These are phyloP conservation scores for Reinhardtius hippoglossoides DNA, from an alignment of 2,113 vertebrate genomes.

Conservation along the genomic window DNA sequence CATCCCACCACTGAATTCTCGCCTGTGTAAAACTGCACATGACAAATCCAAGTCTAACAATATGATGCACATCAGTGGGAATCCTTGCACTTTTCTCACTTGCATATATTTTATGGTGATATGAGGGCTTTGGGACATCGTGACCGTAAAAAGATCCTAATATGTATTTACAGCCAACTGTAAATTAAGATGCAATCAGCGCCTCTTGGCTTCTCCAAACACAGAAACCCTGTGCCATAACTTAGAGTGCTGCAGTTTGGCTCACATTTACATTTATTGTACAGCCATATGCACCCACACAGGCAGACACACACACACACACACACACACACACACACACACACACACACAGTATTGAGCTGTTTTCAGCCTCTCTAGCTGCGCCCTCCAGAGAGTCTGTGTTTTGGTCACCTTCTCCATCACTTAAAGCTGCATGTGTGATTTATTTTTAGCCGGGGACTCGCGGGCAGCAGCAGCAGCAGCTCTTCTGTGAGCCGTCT, in stretches of 20 bases:
- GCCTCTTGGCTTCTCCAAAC: slow-evolving; percentile 32
- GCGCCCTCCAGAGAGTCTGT: slow-evolving; percentile 42
- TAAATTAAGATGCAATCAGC: slow-evolving; percentile 64
- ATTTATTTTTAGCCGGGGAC: slow-evolving; percentile 65
- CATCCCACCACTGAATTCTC: too few species aligned
- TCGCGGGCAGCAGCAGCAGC: background rate
- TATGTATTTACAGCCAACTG: slow-evolving; percentile 38
- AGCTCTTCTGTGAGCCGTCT: slow-evolving; percentile 21
- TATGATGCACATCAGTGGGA: background rate
- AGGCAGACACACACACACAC: too few species aligned
- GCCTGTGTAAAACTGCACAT: too few species aligned
- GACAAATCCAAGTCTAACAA: too few species aligned
- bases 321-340: slow-evolving; percentile 7
- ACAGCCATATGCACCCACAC: too few species aligned
- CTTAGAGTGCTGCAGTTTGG: background rate
- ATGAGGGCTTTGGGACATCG: background rate
- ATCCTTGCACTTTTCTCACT: background rate
- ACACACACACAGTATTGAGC: slow-evolving; percentile 36
- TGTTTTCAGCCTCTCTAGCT: slow-evolving; percentile 45
- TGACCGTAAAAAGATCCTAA: slow-evolving; percentile 22
- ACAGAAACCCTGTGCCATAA: slow-evolving; percentile 36
- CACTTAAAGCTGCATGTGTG: slow-evolving; percentile 20
- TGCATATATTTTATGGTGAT: background rate
- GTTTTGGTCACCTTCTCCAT: slow-evolving; percentile 65
- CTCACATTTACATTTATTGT: too few species aligned